Base-by-base conservation (phyloP, 2,113 vertebrate genomes). In the Sterna hirundo region DNA sequence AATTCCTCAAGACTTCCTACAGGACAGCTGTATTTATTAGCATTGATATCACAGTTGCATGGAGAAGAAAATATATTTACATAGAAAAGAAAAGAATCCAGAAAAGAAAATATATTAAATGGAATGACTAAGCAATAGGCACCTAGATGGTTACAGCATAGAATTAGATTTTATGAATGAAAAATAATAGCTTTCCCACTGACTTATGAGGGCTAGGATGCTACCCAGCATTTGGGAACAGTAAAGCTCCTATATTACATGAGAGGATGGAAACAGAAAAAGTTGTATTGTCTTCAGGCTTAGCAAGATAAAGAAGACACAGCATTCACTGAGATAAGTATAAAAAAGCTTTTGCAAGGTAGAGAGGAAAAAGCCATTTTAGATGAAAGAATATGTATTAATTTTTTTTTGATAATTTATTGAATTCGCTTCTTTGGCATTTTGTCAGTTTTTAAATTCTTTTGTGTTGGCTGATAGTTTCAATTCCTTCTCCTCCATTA, bases 191-290 rank as follows among this genome's bases (percentile, higher is more conserved):
- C 22, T 40, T 71, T 83, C 11, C 1, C 9, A 44, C 10, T 55
- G 44, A 49, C 5, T 52, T 81, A 15, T 0, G 1, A 77, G 49
- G 4, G 0, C 10, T 32, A 61, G 44, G 40, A 51, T 42, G 13
- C 13, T 70, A 61, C 20, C 20, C 18, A 57, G 20, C 3, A 1
- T 70, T 66, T 62, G 40, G 15, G 42, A 92, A 52, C 14, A 52
- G 3, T 30, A 60, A 91, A 86, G 30, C 15, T 75, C 10, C 26
- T 54, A 2, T 47, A 32, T 47, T 44, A 51, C 22, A 60, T 1
- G 5, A 60, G 7, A 49, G 6, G 4, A 69, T 6, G 15, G 40
- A 78, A 91, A 69, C 2, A n/a, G 36, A 19, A 9, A 44, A 69
- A 36, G 11, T 29, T 65, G 13, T 46, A 14, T 54, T 71, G 21